These are phyloP conservation scores for Conus canariensis DNA, from an alignment of 2,888 invertebrate genomes.

Conservation along the genomic window DNA sequence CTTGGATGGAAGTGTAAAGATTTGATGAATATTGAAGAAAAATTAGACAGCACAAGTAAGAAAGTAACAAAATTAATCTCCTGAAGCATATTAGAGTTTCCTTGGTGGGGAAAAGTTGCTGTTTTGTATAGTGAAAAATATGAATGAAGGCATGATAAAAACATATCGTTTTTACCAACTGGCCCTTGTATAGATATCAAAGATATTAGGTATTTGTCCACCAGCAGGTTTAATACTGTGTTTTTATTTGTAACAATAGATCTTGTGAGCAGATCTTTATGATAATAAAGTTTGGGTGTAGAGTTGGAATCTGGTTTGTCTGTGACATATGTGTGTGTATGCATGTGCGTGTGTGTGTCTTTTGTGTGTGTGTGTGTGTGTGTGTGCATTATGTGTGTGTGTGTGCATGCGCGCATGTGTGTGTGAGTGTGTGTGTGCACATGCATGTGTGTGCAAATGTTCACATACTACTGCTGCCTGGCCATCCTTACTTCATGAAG, in stretches of 20 bases:
- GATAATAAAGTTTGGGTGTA: slow-evolving; percentile 1
- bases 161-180: slow-evolving; percentile 1
- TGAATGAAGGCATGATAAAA: background rate
- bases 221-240: background rate
- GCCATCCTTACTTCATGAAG: too few species aligned
- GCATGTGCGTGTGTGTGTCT: too few species aligned
- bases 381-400: background rate
- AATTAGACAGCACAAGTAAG: too few species aligned
- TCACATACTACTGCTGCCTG: background rate
- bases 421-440: background rate
- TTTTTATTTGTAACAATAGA: background rate
- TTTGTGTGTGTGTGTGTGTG: background rate
- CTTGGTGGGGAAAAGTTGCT: background rate
- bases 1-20: too few species aligned
- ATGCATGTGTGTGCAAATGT: background rate
- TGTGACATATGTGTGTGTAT: too few species aligned
- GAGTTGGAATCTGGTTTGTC: background rate
- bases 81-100: too few species aligned
- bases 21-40: too few species aligned
- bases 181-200: background rate
- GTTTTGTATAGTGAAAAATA: background rate
- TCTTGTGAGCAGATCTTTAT: background rate
- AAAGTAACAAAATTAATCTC: too few species aligned
- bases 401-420: background rate
- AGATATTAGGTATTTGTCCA: background rate